phyloP scores from a whole-genome alignment of 2,797 vertebrate species.

The Dromococcyx pavoninus region DNA sequence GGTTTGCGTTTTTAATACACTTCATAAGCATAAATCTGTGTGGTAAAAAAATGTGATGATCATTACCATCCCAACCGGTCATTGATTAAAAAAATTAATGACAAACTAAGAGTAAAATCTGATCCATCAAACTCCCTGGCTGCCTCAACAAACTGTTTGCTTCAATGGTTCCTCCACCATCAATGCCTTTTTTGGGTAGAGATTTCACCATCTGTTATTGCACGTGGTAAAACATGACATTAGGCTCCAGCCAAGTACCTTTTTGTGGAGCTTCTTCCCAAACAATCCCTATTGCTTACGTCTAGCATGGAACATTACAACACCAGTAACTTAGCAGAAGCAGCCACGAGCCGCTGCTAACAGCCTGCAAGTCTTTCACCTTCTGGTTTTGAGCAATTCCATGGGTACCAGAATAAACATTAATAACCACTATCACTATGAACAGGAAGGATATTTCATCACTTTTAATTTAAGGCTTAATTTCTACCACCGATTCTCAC shows the following conservation, averaged over 20 bases:
- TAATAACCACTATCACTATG: not conserved
- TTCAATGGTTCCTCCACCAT: not conserved
- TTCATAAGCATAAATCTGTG: not conserved
- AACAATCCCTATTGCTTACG: not conserved
- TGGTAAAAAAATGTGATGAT: not conserved
- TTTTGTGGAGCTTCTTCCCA: not conserved
- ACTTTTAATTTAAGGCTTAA: not conserved
- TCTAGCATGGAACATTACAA: not conserved
- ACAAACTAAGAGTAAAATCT: not conserved
- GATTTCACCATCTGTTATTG: not conserved
- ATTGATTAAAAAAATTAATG: not conserved
- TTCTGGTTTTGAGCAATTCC: not conserved
- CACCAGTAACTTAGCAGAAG: not conserved
- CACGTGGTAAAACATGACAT: not conserved
- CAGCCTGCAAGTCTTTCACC: not conserved
- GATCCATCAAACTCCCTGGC: not conserved
- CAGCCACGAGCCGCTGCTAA: not conserved
- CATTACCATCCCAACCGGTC: not conserved
- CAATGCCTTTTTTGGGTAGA: rapidly evolving
- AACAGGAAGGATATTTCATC: not conserved
- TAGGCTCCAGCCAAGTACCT: not conserved
- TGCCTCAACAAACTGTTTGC: not conserved
- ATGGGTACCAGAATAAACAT: not conserved
- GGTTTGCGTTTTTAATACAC: not conserved
- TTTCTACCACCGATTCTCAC: not conserved